Conservation (phyloP, 2,113 vertebrate genomes). For the Oophaga pumilio region DNA sequence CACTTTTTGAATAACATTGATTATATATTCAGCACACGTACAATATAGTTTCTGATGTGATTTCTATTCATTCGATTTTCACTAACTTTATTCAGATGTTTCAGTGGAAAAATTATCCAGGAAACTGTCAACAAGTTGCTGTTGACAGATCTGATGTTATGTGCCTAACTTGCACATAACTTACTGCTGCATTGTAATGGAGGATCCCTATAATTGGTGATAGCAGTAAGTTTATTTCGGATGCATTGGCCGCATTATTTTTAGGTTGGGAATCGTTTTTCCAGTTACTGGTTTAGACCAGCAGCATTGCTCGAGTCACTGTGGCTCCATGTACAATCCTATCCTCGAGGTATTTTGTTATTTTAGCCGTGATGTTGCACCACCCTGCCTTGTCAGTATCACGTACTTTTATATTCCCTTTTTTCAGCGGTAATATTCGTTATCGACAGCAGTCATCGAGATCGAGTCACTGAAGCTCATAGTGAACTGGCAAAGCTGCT, state of each 20-base stretch:
- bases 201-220: background rate
- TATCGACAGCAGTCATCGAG: conserved; percentile 94
- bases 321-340: background rate
- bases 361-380: background rate
- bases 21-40: no score
- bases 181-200: background rate
- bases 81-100: no score
- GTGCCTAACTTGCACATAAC: background rate
- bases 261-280: background rate
- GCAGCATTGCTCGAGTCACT: background rate
- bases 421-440: conserved; percentile 92
- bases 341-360: background rate
- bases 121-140: no score
- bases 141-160: no score
- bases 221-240: no score
- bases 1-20: no score
- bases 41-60: no score
- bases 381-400: background rate
- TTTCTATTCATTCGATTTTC: no score
- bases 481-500: conserved; percentile 93
- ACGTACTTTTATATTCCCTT: background rate
- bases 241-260: no score
- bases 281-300: background rate
- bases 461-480: conserved; percentile 93
- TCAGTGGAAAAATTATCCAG: no score